These are phyloP conservation scores for Opisthocomus hoazin DNA, from an alignment of 2,113 vertebrate species.

Conservation along the genomic window DNA sequence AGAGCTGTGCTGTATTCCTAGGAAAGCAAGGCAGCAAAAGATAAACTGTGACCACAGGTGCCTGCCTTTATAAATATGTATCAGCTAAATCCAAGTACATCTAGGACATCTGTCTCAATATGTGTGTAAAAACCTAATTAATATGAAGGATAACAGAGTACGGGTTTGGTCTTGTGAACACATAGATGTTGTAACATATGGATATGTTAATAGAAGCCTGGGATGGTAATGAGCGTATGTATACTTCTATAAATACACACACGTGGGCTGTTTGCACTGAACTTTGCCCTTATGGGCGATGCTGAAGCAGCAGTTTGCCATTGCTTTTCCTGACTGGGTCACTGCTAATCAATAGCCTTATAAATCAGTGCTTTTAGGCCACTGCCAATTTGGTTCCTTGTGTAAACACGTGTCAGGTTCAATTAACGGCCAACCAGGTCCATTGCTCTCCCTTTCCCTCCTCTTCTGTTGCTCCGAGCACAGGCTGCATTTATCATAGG, in stretches of 20 bases:
- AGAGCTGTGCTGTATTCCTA: neutral
- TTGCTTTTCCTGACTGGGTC: neutral
- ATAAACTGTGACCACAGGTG: neutral
- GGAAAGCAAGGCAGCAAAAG: neutral
- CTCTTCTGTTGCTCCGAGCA: neutral
- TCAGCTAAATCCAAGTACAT: neutral
- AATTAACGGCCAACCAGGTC: neutral
- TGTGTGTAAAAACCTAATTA: neutral
- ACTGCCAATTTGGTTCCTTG: neutral
- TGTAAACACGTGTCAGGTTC: neutral
- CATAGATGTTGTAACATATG: neutral
- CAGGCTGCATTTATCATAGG: neutral
- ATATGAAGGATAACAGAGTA: neutral
- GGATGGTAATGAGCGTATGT: neutral
- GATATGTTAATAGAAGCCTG: neutral
- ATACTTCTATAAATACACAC: neutral
- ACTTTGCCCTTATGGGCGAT: neutral
- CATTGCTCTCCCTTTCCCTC: neutral
- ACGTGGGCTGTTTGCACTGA: neutral
- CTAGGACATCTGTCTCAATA: neutral
- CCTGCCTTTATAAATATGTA: slow-evolving; percentile 8
- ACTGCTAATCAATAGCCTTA: slow-evolving; percentile 17
- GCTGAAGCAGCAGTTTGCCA: slow-evolving; percentile 14
- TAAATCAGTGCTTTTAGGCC: slow-evolving; percentile 15
- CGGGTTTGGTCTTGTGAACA: neutral